A percentile compares a stretch with the other conserved stretches of the same genome.
Evolutionary conservation across 2,797 vertebrate genomes (phyloP).

Genomic region (Microctenopoma steveboyesi): DNA sequence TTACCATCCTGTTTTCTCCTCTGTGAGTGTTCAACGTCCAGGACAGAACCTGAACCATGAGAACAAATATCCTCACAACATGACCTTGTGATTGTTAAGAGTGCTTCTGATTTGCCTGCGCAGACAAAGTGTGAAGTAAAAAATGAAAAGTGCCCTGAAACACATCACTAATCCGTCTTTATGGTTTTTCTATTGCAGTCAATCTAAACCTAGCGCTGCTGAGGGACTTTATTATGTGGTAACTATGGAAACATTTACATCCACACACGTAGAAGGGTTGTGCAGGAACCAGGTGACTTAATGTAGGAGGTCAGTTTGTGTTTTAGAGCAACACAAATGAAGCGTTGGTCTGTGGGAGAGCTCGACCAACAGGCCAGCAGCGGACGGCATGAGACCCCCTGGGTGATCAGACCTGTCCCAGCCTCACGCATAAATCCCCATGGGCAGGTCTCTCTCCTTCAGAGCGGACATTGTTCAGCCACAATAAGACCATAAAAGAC

Average conservation of each 20-base stretch:
- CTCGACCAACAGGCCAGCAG: background rate
- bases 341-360: background rate
- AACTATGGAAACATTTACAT: background rate
- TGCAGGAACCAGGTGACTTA: background rate
- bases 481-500: conserved; percentile 74
- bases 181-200: conserved; percentile 1
- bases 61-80: background rate
- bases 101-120: background rate
- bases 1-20: no score
- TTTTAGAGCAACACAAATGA: conserved; percentile 9
- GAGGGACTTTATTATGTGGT: background rate
- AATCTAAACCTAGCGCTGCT: background rate
- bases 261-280: background rate
- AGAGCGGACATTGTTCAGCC: conserved; percentile 65
- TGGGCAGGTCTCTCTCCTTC: conserved; percentile 32
- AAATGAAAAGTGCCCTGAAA: conserved; percentile 11
- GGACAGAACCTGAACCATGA: background rate
- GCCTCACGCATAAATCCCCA: conserved; percentile 27
- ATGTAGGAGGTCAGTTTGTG: conserved; percentile 5
- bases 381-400: conserved; percentile 26
- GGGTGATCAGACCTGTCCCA: conserved; percentile 31
- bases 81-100: background rate
- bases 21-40: no score
- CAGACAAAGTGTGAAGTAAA: background rate
- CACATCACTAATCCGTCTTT: background rate